These are phyloP conservation scores for Lasioglossum pauxillum DNA, from an alignment of 2,888 invertebrate genomes.

Conservation along the genomic window DNA sequence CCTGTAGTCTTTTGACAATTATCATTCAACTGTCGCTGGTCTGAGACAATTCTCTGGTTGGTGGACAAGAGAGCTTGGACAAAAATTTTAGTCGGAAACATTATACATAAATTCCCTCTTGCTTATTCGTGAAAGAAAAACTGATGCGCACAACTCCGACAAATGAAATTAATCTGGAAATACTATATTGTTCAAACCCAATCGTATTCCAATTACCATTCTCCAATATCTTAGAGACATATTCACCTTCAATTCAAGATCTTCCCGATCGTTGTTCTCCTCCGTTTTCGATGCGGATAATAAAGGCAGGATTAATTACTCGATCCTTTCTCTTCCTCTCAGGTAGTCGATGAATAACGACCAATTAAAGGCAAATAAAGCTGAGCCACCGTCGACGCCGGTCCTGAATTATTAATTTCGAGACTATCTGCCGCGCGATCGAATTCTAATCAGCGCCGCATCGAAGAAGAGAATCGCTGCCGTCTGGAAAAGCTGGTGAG, in stretches of 20 bases:
- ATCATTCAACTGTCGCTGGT: no score
- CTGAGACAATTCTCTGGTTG: no score
- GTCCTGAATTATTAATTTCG: constrained; percentile 6
- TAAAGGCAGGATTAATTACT: neutral
- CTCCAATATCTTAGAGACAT: neutral
- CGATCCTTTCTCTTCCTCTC: neutral
- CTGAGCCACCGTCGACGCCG: neutral
- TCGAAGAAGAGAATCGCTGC: neutral
- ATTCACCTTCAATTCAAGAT: neutral
- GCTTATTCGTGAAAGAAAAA: neutral
- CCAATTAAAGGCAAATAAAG: constrained; percentile 11
- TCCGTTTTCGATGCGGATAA: neutral
- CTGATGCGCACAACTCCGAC: neutral
- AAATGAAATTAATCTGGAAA: neutral
- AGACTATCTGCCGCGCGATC: constrained; percentile 1
- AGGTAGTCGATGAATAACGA: neutral
- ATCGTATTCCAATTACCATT: neutral
- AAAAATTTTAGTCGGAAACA: no score
- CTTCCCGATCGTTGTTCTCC: neutral
- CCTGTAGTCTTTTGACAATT: no score
- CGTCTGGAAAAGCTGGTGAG: neutral
- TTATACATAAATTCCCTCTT: no score
- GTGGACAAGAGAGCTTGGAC: no score
- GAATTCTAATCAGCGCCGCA: constrained; percentile 14
- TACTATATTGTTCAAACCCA: neutral